Evolutionary conservation across 2,797 vertebrate species (phyloP).

Genomic region (Enteromius trimaculatus): DNA sequence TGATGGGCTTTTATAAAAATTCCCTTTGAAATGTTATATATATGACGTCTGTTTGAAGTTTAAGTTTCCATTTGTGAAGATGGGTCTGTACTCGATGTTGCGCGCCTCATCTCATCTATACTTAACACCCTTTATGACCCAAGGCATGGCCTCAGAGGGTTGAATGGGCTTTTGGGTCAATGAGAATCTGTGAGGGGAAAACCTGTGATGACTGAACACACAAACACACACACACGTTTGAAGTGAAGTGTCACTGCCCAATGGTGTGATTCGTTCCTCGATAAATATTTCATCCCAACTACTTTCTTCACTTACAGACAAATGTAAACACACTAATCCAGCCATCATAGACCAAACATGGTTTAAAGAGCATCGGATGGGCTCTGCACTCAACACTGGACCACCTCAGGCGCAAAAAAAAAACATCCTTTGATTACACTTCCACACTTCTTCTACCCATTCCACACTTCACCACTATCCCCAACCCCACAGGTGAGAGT

Average conservation of each 20-base stretch:
- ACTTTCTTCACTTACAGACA: slow-evolving; percentile 38
- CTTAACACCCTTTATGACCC: slow-evolving; percentile 41
- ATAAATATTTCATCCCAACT: slow-evolving; percentile 54
- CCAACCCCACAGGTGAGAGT: slow-evolving; percentile 53
- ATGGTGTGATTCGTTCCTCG: slow-evolving; percentile 7
- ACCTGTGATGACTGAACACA: slow-evolving; percentile 40
- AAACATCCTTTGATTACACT: slow-evolving; percentile 42
- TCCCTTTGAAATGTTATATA: slow-evolving; percentile 41
- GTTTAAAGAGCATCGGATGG: background rate
- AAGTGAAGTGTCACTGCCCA: slow-evolving; percentile 39
- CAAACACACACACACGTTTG: background rate
- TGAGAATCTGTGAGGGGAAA: slow-evolving; percentile 43
- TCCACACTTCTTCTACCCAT: slow-evolving; percentile 11
- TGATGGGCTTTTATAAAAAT: slow-evolving; percentile 37
- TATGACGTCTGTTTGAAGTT: slow-evolving; percentile 36
- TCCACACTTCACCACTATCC: slow-evolving; percentile 33
- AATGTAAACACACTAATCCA: slow-evolving; percentile 28
- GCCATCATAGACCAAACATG: background rate
- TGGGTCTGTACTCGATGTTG: slow-evolving; percentile 2
- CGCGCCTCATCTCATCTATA: slow-evolving; percentile 18
- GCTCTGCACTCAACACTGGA: background rate
- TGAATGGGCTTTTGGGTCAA: slow-evolving; percentile 57
- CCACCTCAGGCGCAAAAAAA: background rate
- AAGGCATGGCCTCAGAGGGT: slow-evolving; percentile 35
- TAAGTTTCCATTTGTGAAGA: slow-evolving; percentile 31